Evolutionary conservation across 2,888 invertebrate genomes (phyloP).

Genomic region (Phytoseiulus persimilis): DNA sequence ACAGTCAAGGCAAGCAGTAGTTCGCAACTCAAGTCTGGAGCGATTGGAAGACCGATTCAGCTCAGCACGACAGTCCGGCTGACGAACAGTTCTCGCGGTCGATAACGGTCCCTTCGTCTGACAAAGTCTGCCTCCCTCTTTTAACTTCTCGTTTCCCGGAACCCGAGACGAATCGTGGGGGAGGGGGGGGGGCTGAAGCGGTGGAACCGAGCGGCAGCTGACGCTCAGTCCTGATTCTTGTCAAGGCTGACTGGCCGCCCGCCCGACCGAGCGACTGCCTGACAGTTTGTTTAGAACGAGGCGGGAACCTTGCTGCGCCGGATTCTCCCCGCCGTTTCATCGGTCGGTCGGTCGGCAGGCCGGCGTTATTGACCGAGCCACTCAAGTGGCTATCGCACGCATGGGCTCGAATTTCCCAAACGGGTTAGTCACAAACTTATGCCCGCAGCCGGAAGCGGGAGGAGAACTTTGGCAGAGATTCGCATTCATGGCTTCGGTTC

Average conservation of each 20-base stretch:
- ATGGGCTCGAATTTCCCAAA: no score
- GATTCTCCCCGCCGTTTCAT: neutral
- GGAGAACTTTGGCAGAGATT: no score
- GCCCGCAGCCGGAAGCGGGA: no score
- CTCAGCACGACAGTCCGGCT: neutral
- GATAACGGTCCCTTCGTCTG: neutral
- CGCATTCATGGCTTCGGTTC: neutral
- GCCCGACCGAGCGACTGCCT: neutral
- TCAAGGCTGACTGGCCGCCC: no score
- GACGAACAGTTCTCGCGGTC: neutral
- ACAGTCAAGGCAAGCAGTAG: no score
- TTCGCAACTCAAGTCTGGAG: neutral
- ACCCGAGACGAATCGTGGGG: neutral
- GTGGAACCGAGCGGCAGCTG: neutral
- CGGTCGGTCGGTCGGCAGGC: neutral
- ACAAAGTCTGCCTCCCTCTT: neutral
- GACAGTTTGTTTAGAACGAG: neutral
- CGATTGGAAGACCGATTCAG: neutral
- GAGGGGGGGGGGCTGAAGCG: neutral
- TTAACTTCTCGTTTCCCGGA: neutral
- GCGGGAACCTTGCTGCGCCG: neutral
- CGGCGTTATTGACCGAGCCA: no score
- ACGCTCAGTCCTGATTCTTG: neutral
- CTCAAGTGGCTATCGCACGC: no score
- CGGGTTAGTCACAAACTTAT: no score